Evolutionary conservation across 2,888 invertebrate genomes (phyloP), one percentile per base, ranked within the genome.

Genomic region (Drosophila pseudotalamancana): DNA sequence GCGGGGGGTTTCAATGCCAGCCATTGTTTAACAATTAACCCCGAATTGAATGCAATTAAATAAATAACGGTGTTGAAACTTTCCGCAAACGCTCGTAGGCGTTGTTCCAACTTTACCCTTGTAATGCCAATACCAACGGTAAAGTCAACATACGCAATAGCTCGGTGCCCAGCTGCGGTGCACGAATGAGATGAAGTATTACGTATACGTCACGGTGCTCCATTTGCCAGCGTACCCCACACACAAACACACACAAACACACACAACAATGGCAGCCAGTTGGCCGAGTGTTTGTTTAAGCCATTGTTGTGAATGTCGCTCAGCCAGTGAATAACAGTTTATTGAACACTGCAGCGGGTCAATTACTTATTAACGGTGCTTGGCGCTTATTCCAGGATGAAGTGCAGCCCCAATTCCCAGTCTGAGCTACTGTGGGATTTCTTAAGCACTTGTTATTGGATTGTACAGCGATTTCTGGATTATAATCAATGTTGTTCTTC

Each of bases 11-110:
- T 64, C 60, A 59, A 49, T 63, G 80, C 57, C 48, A 70, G 54
- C 56, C 70, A 88, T 85, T 87, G 88, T 85, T 88, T 85, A 88
- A 88, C 85, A 88, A 88, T 85, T 88, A 88, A 88, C 85, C 85
- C 80, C 85, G 88, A 85, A 85, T 86, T 88, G 85, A 77, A 88
- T 86, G 87, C 89, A 85, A 85, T 85, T 88, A 85, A 85, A 85
- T 88, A 88, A 88, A 85, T 88, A 83, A 84, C 88, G 77, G 88
- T 74, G 88, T 88, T 84, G 85, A 80, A 87, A 78, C 87, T 81
- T 84, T 88, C 65, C 72, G 88, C 77, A 87, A 88, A 84, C 67
- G 71, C 65, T 81, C 57, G 82, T 88, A 81, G 78, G 76, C 80
- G 71, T 61, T 76, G 73, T 55, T 63, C 59, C 61, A 70, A 37